Conservation (phyloP, 2,113 vertebrate genomes). For the Trogon surrucura region DNA sequence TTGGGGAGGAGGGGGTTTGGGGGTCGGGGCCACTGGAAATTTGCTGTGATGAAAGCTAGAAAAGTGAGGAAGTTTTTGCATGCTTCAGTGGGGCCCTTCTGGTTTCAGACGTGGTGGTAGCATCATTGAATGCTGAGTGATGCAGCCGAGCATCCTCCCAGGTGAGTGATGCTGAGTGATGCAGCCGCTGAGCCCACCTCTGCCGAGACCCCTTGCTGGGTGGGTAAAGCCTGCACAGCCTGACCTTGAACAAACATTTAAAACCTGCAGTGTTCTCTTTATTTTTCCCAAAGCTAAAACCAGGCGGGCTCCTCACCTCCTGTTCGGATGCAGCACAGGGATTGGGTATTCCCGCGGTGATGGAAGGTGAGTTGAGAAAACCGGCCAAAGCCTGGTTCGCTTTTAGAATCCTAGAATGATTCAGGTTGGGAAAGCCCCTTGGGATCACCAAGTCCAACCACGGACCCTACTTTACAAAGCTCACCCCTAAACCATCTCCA, state of each 20-base stretch:
- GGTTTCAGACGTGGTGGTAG: accelerated
- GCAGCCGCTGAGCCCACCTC: background rate
- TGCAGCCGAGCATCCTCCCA: background rate
- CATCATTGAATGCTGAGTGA: accelerated
- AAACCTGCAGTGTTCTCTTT: background rate
- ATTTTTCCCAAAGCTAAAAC: background rate
- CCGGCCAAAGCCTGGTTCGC: background rate
- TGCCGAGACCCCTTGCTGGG: background rate
- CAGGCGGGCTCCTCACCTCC: background rate
- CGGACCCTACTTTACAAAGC: too few relatives aligned
- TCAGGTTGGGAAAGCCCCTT: too few relatives aligned
- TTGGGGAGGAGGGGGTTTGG: background rate
- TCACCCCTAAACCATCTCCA: too few relatives aligned
- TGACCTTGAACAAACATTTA: too few relatives aligned
- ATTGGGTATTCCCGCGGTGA: accelerated
- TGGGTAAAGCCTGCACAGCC: background rate
- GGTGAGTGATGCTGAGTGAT: too few relatives aligned
- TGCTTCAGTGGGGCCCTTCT: accelerated
- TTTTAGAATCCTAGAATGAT: background rate
- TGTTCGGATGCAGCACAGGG: accelerated
- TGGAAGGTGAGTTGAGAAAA: background rate
- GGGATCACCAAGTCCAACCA: too few relatives aligned
- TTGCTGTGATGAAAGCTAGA: background rate
- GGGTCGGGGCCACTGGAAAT: background rate
- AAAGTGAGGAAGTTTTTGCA: accelerated